phyloP scores from a whole-genome alignment of 2,888 invertebrate genomes.

The Tyria jacobaeae region DNA sequence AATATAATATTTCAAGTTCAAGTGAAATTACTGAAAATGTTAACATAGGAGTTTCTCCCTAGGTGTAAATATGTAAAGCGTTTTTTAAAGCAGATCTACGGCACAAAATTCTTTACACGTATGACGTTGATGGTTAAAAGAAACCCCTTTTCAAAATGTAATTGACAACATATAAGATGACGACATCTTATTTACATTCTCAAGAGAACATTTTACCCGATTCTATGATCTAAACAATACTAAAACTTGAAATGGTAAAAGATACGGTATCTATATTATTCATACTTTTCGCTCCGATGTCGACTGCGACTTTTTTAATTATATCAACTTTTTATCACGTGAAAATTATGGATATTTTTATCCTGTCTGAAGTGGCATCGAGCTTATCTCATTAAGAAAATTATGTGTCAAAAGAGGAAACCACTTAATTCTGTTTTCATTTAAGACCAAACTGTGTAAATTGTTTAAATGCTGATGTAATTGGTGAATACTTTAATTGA shows the following conservation, averaged over 20 bases:
- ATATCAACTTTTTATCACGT: conserved; percentile 23
- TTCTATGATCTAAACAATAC: conserved; percentile 37
- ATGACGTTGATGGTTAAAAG: conserved; percentile 46
- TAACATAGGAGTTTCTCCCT: conserved; percentile 24
- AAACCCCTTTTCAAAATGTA: conserved; percentile 50
- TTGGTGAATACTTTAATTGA: neutral
- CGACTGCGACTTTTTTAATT: conserved; percentile 31
- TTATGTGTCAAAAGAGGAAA: conserved; percentile 19
- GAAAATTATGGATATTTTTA: conserved; percentile 25
- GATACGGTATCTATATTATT: conserved; percentile 25
- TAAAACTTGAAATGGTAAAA: conserved; percentile 21
- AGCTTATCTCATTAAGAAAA: conserved; percentile 24
- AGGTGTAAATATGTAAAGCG: conserved; percentile 29
- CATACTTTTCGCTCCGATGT: conserved; percentile 25
- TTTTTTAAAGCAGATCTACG: conserved; percentile 34
- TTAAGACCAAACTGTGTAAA: conserved; percentile 7
- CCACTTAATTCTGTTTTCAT: conserved; percentile 11
- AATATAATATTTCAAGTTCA: conserved; percentile 13
- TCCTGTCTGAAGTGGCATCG: conserved; percentile 15
- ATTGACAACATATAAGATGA: conserved; percentile 47
- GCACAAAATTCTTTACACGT: conserved; percentile 43
- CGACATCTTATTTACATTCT: conserved; percentile 45
- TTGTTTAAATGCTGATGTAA: conserved; percentile 8
- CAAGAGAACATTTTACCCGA: conserved; percentile 28
- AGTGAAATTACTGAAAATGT: conserved; percentile 22